These are phyloP conservation scores for Cyrtorhinus lividipennis DNA, from an alignment of 1,140 invertebrate species.

Conservation along the genomic window DNA sequence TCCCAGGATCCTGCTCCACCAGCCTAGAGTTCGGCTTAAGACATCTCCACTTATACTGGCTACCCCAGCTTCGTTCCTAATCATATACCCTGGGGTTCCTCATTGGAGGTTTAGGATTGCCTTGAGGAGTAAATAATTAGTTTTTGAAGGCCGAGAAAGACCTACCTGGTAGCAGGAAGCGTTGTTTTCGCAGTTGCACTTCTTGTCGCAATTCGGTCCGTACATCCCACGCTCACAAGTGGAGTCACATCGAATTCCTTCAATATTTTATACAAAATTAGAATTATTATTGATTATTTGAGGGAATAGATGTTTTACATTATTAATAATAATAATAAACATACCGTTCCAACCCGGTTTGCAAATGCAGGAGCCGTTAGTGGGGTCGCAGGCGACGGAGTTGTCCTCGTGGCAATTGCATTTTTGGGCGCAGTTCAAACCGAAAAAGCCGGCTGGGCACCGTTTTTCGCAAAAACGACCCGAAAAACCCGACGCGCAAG, in stretches of 20 bases:
- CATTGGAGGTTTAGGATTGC: not conserved
- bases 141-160: too few species aligned
- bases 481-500: conserved; percentile 70
- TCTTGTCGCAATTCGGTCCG: conserved; percentile 57
- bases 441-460: conserved; percentile 53
- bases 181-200: conserved; percentile 71
- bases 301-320: too few species aligned
- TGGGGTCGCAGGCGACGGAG: conserved; percentile 58
- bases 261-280: too few species aligned
- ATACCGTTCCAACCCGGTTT: conserved; percentile 62
- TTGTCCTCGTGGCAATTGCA: conserved; percentile 59
- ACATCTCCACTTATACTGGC: not conserved
- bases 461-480: conserved; percentile 62
- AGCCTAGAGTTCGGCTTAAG: not conserved
- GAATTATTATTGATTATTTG: too few species aligned
- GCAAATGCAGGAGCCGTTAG: conserved; percentile 70
- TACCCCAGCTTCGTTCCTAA: too few species aligned
- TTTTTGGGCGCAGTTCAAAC: conserved; percentile 48
- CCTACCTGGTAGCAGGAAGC: conserved; percentile 56
- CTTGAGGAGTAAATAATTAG: too few species aligned
- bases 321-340: too few species aligned
- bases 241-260: conserved; percentile 71
- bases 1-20: too few species aligned
- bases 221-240: conserved; percentile 61
- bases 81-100: not conserved